phyloP scores from a whole-genome alignment of 2,113 vertebrate species.

The Cavia porcellus region DNA sequence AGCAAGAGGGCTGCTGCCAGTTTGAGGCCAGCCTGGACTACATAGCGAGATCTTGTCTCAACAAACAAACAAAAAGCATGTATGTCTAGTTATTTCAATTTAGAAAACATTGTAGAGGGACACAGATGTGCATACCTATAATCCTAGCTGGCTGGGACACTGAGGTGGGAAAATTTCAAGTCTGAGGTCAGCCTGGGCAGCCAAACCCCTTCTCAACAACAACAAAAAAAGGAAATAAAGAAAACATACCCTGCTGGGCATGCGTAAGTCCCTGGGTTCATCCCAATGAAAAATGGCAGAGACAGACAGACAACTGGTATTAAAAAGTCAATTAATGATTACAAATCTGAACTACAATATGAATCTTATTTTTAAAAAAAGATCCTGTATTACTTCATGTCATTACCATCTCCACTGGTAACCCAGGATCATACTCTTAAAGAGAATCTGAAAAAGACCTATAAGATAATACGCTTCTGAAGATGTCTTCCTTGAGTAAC shows the following conservation, averaged over 20 bases:
- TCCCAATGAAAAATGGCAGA: neutral
- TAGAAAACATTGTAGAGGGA: neutral
- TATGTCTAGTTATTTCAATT: constrained; percentile 15
- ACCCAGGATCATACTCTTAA: neutral
- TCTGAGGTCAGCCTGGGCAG: neutral
- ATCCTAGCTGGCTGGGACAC: neutral
- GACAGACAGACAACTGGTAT: neutral
- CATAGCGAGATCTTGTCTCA: neutral
- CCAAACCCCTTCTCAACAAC: neutral
- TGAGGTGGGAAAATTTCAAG: neutral
- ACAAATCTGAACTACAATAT: constrained; percentile 49
- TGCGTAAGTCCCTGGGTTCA: neutral
- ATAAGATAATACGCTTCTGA: neutral
- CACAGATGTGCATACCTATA: neutral
- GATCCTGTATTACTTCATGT: neutral
- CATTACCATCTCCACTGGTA: neutral
- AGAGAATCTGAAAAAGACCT: neutral
- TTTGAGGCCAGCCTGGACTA: neutral
- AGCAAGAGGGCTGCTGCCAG: neutral
- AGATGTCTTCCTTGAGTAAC: constrained; percentile 13
- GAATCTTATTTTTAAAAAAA: constrained; percentile 36
- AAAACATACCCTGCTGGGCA: neutral
- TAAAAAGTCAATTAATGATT: neutral
- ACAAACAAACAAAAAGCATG: neutral
- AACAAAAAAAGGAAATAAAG: neutral